These are phyloP conservation scores for Eristalinus aeneus DNA, from an alignment of 2,888 invertebrate species.

Conservation along the genomic window DNA sequence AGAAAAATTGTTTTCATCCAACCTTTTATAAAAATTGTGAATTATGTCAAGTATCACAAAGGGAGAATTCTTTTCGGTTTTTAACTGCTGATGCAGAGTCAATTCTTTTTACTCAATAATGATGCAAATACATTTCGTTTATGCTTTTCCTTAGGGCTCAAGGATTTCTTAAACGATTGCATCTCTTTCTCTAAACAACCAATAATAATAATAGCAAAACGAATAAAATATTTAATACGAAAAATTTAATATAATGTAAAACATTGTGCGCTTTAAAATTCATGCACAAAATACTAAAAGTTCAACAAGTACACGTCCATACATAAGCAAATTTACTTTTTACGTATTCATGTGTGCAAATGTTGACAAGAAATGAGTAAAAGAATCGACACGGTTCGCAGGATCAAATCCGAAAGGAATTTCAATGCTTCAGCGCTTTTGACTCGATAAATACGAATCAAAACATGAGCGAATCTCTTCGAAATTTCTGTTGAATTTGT, in stretches of 20 bases:
- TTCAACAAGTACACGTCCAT: background rate
- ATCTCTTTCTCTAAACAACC: conserved; percentile 66
- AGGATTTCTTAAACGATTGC: conserved; percentile 78
- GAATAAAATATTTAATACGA: background rate
- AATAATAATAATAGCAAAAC: background rate
- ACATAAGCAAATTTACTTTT: background rate
- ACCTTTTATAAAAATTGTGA: conserved; percentile 32
- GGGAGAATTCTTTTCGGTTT: conserved; percentile 27
- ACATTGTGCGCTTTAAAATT: background rate
- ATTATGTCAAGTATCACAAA: background rate
- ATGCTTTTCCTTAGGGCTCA: conserved; percentile 79
- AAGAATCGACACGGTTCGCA: background rate
- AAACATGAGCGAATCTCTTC: background rate
- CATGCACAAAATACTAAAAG: background rate
- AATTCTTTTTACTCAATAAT: conserved; percentile 31
- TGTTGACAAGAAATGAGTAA: background rate
- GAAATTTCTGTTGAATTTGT: conserved; percentile 6
- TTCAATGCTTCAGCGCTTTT: background rate
- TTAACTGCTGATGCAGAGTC: conserved; percentile 34
- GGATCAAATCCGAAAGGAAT: conserved; percentile 4
- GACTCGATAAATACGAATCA: background rate
- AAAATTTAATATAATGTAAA: background rate
- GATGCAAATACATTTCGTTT: conserved; percentile 74
- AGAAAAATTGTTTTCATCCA: conserved; percentile 34
- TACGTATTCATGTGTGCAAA: conserved; percentile 3